Evolutionary conservation across 2,888 invertebrate species (phyloP).

Genomic region (Mystacides longicornis): DNA sequence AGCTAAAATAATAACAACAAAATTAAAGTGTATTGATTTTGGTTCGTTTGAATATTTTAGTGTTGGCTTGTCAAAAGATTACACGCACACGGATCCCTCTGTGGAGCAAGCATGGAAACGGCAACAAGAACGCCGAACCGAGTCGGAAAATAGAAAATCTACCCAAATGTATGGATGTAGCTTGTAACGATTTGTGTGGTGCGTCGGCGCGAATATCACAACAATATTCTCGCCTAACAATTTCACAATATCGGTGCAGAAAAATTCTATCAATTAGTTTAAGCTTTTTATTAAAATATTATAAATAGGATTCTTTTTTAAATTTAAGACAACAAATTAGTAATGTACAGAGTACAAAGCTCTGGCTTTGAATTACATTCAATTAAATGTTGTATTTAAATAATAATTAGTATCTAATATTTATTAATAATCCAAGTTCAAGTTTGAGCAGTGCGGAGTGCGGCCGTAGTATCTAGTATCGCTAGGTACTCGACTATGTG

Average conservation of each 20-base stretch:
- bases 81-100: too few relatives aligned
- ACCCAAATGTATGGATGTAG: not conserved
- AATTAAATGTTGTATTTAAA: not conserved
- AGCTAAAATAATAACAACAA: too few relatives aligned
- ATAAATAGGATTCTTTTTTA: not conserved
- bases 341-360: not conserved
- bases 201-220: slow-evolving; percentile 16
- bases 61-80: too few relatives aligned
- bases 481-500: not conserved
- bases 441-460: not conserved
- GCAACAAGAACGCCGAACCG: not conserved
- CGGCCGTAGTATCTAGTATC: not conserved
- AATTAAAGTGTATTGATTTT: too few relatives aligned
- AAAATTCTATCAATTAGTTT: not conserved
- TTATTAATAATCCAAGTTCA: slow-evolving; percentile 5
- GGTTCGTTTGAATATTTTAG: too few relatives aligned
- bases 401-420: slow-evolving; percentile 2
- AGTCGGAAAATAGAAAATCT: not conserved
- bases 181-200: slow-evolving; percentile 14
- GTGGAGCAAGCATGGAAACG: too few relatives aligned
- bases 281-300: not conserved
- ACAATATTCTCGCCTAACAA: not conserved
- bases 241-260: not conserved
- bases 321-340: not conserved
- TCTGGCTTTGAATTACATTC: not conserved